Base-by-base conservation (phyloP, 2,113 vertebrate species). In the Microtus richardsoni region DNA sequence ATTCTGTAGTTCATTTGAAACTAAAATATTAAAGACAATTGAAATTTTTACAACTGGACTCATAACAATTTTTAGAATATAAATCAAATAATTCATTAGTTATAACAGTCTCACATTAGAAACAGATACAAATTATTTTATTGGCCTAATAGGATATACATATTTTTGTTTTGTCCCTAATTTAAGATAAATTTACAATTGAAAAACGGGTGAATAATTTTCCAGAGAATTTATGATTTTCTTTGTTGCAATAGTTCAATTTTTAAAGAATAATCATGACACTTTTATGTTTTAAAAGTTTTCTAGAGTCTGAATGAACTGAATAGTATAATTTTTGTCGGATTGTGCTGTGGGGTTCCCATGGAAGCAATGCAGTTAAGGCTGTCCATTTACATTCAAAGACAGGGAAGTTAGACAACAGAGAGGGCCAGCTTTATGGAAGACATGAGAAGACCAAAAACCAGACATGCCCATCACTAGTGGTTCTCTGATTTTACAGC, bases 161-260 rank as follows among this genome's bases (percentile, higher is more conserved):
- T 96, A 84, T 89, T 95, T 88, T 70, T 91, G 88, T 66, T 64
- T 80, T 62, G 52, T 60, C 84, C 0, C 84, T 96, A 64, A 97
- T 19, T 78, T 86, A 39, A 95, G 89, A 91, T 91, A 96, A 79
- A 77, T 58, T 91, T 78, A 7, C 16, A 95, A 52, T 91, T 58
- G 54, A 89, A 70, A 79, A 95, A 16, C 96, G n/a, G 94, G 87
- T 60, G 54, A 12, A 10, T 89, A 30, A 33, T 91, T 62, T 83
- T 88, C 11, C 17, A 44, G 94, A 96, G 41, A n/a, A 60, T 93
- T 88, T 96, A 84, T 0, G n/a, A 92, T 97, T 73, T 75, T 2
- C 3, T 44, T 96, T 62, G 2, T 36, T 80, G 12, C 90, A 93
- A 39, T 30, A 82, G 73, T 12, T n/a, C 49, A 85, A 73, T 11